These are phyloP conservation scores for Tolypeutes matacus DNA, from an alignment of 2,797 vertebrate species.

Conservation along the genomic window DNA sequence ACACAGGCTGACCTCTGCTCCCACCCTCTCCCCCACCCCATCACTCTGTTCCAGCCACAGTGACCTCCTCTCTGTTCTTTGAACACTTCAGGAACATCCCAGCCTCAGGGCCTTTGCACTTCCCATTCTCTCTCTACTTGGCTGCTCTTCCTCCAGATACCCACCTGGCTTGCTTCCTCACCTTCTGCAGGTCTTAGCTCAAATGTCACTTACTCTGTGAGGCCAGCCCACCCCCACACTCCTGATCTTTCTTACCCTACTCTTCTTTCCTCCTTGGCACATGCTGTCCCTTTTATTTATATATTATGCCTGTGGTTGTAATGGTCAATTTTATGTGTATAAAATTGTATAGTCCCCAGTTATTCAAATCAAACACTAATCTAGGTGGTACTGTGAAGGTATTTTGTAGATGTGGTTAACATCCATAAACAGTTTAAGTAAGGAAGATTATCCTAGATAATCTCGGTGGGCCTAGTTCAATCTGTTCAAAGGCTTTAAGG, in stretches of 20 bases:
- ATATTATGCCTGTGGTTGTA: neutral
- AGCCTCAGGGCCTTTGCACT: neutral
- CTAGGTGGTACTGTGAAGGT: neutral
- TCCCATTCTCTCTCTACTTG: neutral
- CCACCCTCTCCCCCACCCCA: neutral
- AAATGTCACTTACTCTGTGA: neutral
- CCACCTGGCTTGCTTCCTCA: neutral
- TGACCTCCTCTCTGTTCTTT: neutral
- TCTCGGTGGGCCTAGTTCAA: neutral
- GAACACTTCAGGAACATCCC: neutral
- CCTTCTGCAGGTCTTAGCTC: neutral
- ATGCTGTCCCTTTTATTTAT: neutral
- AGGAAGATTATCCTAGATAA: neutral
- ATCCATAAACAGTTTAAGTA: neutral
- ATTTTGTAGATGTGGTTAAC: too few relatives aligned
- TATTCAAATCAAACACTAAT: neutral
- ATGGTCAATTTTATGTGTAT: neutral
- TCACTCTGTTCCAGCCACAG: too few relatives aligned
- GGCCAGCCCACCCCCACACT: neutral
- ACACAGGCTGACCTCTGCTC: neutral
- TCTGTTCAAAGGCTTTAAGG: neutral
- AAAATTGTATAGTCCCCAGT: too few relatives aligned
- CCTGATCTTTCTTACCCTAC: neutral
- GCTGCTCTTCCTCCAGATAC: neutral
- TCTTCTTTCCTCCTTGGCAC: neutral